A percentile compares a stretch with the other conserved stretches of the same genome.
These are phyloP conservation scores for Nicator chloris DNA, from an alignment of 2,113 vertebrate species.

Conservation along the genomic window DNA sequence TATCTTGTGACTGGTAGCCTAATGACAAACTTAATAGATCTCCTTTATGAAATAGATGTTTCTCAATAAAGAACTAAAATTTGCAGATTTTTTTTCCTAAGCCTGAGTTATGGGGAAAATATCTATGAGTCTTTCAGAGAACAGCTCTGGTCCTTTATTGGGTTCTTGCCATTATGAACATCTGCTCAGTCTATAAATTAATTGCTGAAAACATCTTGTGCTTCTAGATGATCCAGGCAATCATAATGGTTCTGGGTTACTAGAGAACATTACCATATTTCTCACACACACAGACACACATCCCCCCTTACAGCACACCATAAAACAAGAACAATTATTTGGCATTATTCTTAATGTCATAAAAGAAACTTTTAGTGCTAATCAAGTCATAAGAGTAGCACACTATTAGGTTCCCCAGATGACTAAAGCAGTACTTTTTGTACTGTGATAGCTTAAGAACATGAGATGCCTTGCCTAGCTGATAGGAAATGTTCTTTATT, in stretches of 20 bases:
- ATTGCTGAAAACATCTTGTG: constrained; percentile 24
- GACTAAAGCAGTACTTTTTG: not conserved
- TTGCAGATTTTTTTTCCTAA: not conserved
- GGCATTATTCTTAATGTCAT: not conserved
- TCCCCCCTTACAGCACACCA: not conserved
- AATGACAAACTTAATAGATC: not conserved
- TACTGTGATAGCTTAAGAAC: not conserved
- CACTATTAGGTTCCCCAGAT: not conserved
- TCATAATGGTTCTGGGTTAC: not conserved
- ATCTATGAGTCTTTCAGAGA: not conserved
- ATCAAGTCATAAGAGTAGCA: not conserved
- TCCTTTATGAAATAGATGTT: not conserved
- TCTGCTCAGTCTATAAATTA: constrained; percentile 39
- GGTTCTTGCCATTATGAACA: not conserved
- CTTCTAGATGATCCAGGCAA: constrained; percentile 15
- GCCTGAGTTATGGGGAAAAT: not conserved
- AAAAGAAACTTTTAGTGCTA: not conserved
- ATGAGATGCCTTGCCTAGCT: not conserved
- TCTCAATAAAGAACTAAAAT: not conserved
- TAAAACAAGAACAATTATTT: not conserved
- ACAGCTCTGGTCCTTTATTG: not conserved
- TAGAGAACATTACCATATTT: not conserved
- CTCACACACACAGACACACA: not conserved
- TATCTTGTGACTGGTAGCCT: not conserved
- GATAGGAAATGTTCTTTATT: not conserved